These are phyloP conservation scores for Mythimna albipuncta DNA, from an alignment of 2,888 invertebrate species.

Conservation along the genomic window DNA sequence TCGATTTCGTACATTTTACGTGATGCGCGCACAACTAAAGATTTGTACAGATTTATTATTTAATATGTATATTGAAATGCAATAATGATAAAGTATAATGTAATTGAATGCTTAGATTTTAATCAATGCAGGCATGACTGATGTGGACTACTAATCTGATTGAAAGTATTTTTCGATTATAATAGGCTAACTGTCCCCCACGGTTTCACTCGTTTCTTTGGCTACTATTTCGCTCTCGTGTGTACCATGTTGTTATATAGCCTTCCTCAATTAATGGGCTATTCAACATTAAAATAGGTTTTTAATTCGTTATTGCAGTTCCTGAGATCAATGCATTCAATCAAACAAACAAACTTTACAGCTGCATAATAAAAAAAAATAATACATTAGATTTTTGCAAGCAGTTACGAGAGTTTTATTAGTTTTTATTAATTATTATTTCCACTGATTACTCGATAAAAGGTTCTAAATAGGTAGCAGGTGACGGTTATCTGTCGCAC, in stretches of 20 bases:
- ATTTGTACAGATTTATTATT: too few species aligned
- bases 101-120: constrained; percentile 24
- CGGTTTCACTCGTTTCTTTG: too few species aligned
- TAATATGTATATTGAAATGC: background rate
- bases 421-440: background rate
- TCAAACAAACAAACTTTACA: too few species aligned
- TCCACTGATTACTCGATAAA: background rate
- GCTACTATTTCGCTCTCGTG: too few species aligned
- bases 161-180: background rate
- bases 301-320: too few species aligned
- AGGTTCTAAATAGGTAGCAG: background rate
- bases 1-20: too few species aligned
- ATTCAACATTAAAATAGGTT: too few species aligned
- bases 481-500: background rate
- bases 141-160: background rate
- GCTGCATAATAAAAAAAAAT: too few species aligned
- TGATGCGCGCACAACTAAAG: too few species aligned
- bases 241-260: too few species aligned
- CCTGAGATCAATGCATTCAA: too few species aligned
- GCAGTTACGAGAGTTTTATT: background rate
- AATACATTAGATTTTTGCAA: background rate
- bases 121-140: background rate
- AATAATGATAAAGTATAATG: constrained; percentile 5
- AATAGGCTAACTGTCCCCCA: background rate
- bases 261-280: too few species aligned